Base-by-base conservation (phyloP, 2,797 vertebrate genomes). In the Danio albolineatus region DNA sequence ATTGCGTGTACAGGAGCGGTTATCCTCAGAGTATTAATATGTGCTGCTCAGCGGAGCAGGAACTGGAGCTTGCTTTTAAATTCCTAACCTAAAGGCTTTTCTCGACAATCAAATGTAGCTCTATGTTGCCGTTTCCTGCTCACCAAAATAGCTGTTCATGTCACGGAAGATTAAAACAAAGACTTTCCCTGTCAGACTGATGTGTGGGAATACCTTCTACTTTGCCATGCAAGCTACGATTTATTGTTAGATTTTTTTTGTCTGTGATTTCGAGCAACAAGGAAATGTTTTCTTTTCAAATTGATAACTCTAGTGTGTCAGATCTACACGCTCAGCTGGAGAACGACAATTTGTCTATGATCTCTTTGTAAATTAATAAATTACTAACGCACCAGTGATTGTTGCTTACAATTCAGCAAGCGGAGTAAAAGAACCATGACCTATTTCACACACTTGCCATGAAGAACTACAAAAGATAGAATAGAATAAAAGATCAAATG, bases 141-240 rank as follows among this genome's bases (percentile, higher is more conserved):
- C 7, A 46, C 17, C 17, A 7, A 54, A 19, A 17, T n/a, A 59
- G 13, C 19, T n/a, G 46, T 73, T 73, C 53, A 46, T 44, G 17
- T n/a, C 16, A 72, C 39, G 41, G 17, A 56, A 54, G n/a, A n/a
- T 41, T 54, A 43, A 72, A 56, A 10, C 51, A 56, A 72, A 72
- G 0, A 4, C n/a, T 16, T 6, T 16, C 10, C 39, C 53, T 12
- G 12, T 14, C 28, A 28, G 48, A 48, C 19, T 51, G 7, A 12
- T 70, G 5, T 43, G 19, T 21, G 12, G 14, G 9, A 19, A 43
- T 2, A 43, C 16, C 2, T 19, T 44, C 17, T 17, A 1, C 10
- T 69, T 51, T 70, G 53, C 39, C 28, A 53, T n/a, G 4, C 51
- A 17, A 39, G 10, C 16, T 12, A 70, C 12, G n/a, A 41, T 17